These are phyloP conservation scores for Thysanoteuthis rhombus DNA, from an alignment of 2,888 invertebrate genomes.

Conservation along the genomic window DNA sequence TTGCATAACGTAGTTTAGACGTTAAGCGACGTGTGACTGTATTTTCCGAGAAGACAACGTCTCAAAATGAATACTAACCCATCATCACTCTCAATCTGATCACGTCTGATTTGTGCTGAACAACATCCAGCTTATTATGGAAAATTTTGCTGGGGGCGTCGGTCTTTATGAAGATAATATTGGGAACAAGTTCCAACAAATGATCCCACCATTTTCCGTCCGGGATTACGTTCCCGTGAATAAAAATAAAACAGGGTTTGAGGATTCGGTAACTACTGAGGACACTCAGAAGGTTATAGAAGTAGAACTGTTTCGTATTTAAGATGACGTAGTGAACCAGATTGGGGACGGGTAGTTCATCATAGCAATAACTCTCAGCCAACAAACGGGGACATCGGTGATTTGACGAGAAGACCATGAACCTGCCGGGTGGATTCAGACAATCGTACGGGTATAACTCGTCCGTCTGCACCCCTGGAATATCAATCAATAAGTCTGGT, in stretches of 20 bases:
- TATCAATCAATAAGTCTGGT: too few species aligned
- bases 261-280: slow-evolving; percentile 48
- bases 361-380: slow-evolving; percentile 22
- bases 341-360: slow-evolving; percentile 43
- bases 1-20: too few species aligned
- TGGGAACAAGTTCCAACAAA: slow-evolving; percentile 46
- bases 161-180: slow-evolving; percentile 47
- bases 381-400: neutral
- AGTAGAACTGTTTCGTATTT: slow-evolving; percentile 43
- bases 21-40: too few species aligned
- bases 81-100: slow-evolving; percentile 48
- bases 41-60: too few species aligned
- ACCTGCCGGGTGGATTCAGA: neutral
- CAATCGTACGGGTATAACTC: neutral
- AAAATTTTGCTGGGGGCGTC: slow-evolving; percentile 46
- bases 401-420: neutral
- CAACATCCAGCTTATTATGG: slow-evolving; percentile 41
- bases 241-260: slow-evolving; percentile 51
- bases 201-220: slow-evolving; percentile 49
- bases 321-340: slow-evolving; percentile 56
- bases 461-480: too few species aligned
- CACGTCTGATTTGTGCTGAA: slow-evolving; percentile 55
- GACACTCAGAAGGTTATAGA: slow-evolving; percentile 51
- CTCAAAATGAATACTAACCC: slow-evolving; percentile 39
- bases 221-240: slow-evolving; percentile 50